phyloP scores from a whole-genome alignment of 2,113 vertebrate species.

The Sinocyclocheilus maitianheensis region DNA sequence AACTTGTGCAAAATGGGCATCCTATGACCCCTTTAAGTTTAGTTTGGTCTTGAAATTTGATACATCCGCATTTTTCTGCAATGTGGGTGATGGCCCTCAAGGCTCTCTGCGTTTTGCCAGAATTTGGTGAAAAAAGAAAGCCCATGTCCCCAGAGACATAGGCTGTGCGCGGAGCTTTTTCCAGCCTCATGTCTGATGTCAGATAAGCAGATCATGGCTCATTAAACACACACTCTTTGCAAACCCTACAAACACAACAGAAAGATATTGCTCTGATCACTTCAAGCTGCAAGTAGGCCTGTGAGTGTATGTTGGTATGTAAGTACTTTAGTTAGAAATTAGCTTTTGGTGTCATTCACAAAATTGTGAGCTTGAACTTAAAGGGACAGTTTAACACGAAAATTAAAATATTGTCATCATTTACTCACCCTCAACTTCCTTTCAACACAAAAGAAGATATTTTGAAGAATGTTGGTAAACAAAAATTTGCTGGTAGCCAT shows the following conservation, averaged over 20 bases:
- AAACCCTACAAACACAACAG: slow-evolving; percentile 10
- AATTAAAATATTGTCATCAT: background rate
- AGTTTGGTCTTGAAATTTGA: background rate
- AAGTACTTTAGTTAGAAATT: background rate
- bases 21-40: background rate
- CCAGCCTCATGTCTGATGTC: slow-evolving; percentile 24
- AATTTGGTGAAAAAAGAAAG: background rate
- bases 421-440: background rate
- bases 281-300: background rate
- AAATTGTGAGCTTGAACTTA: background rate
- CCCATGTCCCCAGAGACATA: background rate
- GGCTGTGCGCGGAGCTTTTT: background rate
- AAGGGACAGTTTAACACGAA: background rate
- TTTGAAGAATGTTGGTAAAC: too few relatives aligned
- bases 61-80: background rate
- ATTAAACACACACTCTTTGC: slow-evolving; percentile 32
- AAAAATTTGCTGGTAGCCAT: too few relatives aligned
- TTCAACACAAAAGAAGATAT: too few relatives aligned
- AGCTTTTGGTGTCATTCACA: background rate
- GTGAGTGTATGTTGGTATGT: background rate
- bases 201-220: slow-evolving; percentile 23
- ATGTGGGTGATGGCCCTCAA: background rate
- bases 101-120: background rate
- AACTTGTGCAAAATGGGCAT: too few relatives aligned
- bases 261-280: background rate